Base-by-base conservation (phyloP, 1,140 invertebrate species). In the Drosophila biarmipes region DNA sequence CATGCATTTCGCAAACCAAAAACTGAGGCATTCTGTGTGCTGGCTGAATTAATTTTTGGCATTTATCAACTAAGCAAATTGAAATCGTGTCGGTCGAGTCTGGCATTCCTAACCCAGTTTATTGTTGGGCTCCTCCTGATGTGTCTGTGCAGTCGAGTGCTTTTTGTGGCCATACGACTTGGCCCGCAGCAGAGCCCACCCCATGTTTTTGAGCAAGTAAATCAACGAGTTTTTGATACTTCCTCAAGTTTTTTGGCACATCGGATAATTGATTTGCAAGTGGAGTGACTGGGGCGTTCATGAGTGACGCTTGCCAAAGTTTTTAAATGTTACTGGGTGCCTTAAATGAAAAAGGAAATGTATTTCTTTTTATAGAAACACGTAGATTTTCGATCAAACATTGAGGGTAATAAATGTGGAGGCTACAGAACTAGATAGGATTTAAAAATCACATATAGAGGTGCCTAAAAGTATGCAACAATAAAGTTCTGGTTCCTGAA, bases 11-110 rank as follows among this genome's bases (percentile, higher is more conserved):
- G 34, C 10, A 24, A 57, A 61, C 10, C 40, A 78, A 66, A 56
- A 69, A 69, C 43, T 27, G 15, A 64, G 58, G 69, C 61, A 81
- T 76, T 81, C 73, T 66, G 35, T 62, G 57, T 68, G 61, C 61
- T 43, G 48, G 48, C 46, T 76, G 82, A 87, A 87, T 87, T 87
- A 87, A 87, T 87, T 87, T 87, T 82, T 66, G 78, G 69, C 75
- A 57, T 87, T 87, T 87, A 89, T 87, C 78, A 89, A 73, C 78
- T 71, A 66, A 77, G 74, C 78, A 87, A 87, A 87, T 87, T 87
- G 82, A 87, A 89, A 87, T 89, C 84, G 82, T 87, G 84, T 87
- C 59, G 73, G 46, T 56, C 46, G 42, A 49, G 54, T 48, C 54
- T 76, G 78, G 69, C 75, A 82, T 89, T 55, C 62, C 54, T 87